phyloP scores from a whole-genome alignment of 23 tunicate species.

The Diplosoma virens region DNA sequence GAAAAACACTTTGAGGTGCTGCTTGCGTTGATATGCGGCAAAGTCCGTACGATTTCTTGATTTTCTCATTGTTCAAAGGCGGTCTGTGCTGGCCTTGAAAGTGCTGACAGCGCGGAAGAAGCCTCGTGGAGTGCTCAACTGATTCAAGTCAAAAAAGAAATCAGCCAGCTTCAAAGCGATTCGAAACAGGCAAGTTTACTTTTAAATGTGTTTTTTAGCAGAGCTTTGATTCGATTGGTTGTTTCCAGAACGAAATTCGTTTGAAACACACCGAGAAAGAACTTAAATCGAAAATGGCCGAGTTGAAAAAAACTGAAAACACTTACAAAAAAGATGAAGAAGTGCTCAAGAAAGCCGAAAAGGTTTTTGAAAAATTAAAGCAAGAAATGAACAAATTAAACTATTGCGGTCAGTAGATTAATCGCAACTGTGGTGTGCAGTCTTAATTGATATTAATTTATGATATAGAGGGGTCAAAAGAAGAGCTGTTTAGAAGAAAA shows the following conservation, averaged over 20 bases:
- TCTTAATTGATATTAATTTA: neutral
- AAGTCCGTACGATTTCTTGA: too few relatives aligned
- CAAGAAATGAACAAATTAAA: conserved; percentile 43
- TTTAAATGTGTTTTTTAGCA: neutral
- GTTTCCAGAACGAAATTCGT: conserved; percentile 58
- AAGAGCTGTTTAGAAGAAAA: conserved; percentile 43
- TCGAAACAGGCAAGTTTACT: conserved; percentile 46
- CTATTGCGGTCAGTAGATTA: conserved; percentile 39
- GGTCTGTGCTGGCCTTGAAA: conserved; percentile 83
- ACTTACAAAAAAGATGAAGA: conserved; percentile 72
- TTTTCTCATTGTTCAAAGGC: too few relatives aligned
- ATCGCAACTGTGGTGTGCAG: neutral
- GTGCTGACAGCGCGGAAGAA: conserved; percentile 74
- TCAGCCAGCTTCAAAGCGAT: conserved; percentile 76
- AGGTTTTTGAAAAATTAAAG: conserved; percentile 19
- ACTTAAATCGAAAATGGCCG: conserved; percentile 59
- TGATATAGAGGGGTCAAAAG: conserved; percentile 55
- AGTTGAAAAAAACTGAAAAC: conserved; percentile 64
- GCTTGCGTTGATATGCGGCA: too few relatives aligned
- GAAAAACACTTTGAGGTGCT: conserved; percentile 55
- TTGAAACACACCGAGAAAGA: conserved; percentile 73
- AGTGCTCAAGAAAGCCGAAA: conserved; percentile 56
- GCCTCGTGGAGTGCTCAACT: conserved; percentile 90
- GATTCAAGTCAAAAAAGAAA: conserved; percentile 57
- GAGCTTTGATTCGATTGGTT: neutral